phyloP scores from a whole-genome alignment of 2,888 invertebrate species.

The Asteroscopus sphinx region DNA sequence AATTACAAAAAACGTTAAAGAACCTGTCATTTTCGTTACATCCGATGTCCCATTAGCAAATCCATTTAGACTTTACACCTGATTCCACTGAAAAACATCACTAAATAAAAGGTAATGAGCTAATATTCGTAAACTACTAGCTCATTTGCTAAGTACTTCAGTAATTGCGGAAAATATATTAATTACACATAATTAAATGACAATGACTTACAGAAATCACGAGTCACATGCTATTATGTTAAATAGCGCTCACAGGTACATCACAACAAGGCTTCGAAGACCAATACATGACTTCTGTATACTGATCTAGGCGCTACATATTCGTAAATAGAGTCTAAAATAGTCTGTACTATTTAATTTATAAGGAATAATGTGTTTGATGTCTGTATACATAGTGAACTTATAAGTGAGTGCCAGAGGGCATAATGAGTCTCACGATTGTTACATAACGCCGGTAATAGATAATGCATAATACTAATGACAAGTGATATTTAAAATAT shows the following conservation, averaged over 20 bases:
- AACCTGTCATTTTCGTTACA: neutral
- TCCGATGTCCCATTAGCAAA: slow-evolving; percentile 1
- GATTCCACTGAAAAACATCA: slow-evolving; percentile 6
- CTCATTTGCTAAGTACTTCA: slow-evolving; percentile 42
- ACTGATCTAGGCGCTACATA: slow-evolving; percentile 34
- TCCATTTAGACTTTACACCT: slow-evolving; percentile 13
- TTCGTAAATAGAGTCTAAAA: slow-evolving; percentile 35
- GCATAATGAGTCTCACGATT: slow-evolving; percentile 75
- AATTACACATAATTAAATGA: slow-evolving; percentile 48
- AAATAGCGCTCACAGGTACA: slow-evolving; percentile 40
- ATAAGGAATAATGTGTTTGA: slow-evolving; percentile 46
- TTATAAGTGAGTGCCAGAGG: slow-evolving; percentile 75
- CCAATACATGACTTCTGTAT: slow-evolving; percentile 15
- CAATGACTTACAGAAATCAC: slow-evolving; percentile 49
- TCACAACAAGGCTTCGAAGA: slow-evolving; percentile 32
- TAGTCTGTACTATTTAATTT: slow-evolving; percentile 33
- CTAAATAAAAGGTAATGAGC: slow-evolving; percentile 35
- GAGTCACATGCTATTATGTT: slow-evolving; percentile 47
- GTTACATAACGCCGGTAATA: slow-evolving; percentile 82
- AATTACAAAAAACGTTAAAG: slow-evolving; percentile 6
- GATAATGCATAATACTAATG: slow-evolving; percentile 86
- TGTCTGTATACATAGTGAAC: slow-evolving; percentile 53
- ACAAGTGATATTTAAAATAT: slow-evolving; percentile 85
- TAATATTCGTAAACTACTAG: slow-evolving; percentile 20
- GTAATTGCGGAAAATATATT: slow-evolving; percentile 44